Conservation (phyloP, 2,113 vertebrate species). For the Casuarius casuarius region DNA sequence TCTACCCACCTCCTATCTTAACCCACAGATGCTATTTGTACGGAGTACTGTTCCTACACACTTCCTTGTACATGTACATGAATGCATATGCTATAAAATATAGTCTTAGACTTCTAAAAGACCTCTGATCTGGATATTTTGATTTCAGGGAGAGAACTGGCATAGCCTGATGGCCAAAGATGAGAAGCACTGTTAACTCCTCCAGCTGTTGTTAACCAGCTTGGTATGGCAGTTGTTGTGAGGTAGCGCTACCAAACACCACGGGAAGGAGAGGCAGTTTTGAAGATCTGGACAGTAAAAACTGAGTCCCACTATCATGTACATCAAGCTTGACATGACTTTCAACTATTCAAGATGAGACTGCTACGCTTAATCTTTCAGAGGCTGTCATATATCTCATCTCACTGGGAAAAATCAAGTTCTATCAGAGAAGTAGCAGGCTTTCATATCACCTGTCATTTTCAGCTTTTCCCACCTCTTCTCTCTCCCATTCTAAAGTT, state of each 20-base stretch:
- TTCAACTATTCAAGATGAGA: neutral
- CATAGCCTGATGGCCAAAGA: neutral
- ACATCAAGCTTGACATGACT: neutral
- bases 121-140: neutral
- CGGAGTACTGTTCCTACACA: neutral
- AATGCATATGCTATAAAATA: neutral
- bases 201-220: neutral
- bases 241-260: rapidly evolving
- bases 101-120: neutral
- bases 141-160: neutral
- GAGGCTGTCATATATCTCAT: neutral
- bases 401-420: neutral
- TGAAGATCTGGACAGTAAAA: neutral
- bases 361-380: neutral
- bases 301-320: neutral
- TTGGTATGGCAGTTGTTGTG: rapidly evolving
- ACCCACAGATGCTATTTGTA: neutral
- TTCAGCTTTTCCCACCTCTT: neutral
- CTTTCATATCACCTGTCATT: neutral
- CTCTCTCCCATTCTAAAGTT: neutral
- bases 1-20: conserved; percentile 13
- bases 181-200: neutral
- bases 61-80: neutral
- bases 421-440: neutral
- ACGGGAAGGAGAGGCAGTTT: neutral